Evolutionary conservation across 1,140 invertebrate species (phyloP), one percentile per base, ranked within the genome.

Genomic region (Sycophaga agraensis): DNA sequence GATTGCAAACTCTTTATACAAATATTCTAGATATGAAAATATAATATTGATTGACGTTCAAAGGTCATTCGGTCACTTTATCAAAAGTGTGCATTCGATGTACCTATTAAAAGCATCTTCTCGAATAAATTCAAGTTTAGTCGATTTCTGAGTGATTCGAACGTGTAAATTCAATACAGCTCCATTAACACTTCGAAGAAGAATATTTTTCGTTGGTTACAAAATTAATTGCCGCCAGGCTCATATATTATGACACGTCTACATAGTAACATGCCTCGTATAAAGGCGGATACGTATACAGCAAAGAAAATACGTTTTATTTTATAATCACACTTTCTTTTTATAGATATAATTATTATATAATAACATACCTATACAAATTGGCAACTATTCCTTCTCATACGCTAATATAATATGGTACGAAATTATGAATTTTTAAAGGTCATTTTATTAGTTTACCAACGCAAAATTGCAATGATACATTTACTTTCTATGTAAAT

Each of bases 311-410:
- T 39, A 61, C n/a, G 19, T 8, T 40, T 35, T 57, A 49, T 16
- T 57, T 56, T 56, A 51, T 56, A 63, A 63, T 63, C 60, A 63
- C 60, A 63, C 60, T 28, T 60, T 57, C 34, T 63, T 57, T 24
- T 43, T 56, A 61, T 51, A n/a, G n/a, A 37, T 16, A 55, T 45
- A 48, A 34, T 43, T 56, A n/a, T n/a, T n/a, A n/a, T n/a, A n/a
- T n/a, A n/a, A n/a, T n/a, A n/a, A n/a, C 35, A 40, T 55, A 55
- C 39, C 49, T 53, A 53, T 60, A 46, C 49, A 60, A 50, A 57
- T 63, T 63, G 53, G 60, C 60, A 63, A 63, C 53, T 57, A 49
- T 57, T 56, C n/a, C n/a, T n/a, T n/a, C 50, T 43, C 34, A 31
- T 55, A 61, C 39, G 53, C 49, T 40, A 21, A 21, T 45, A 43